phyloP scores from a whole-genome alignment of 2,113 vertebrate genomes.

The Odontophorus gujanensis region DNA sequence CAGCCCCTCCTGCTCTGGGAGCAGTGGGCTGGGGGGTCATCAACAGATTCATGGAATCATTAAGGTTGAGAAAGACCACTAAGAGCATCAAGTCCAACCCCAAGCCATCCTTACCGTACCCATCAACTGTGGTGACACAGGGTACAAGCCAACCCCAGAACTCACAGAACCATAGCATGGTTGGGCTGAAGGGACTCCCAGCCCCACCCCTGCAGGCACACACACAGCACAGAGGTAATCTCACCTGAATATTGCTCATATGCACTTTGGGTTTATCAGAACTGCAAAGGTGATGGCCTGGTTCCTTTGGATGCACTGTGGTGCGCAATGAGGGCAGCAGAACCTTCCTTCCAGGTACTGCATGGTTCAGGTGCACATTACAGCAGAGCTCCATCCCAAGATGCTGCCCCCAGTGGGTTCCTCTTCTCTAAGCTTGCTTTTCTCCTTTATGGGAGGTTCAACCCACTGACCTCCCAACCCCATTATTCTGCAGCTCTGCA shows the following conservation, averaged over 20 bases:
- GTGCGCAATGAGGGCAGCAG: too few species aligned
- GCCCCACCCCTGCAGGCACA: neutral
- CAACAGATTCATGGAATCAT: neutral
- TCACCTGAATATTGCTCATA: neutral
- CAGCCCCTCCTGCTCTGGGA: neutral
- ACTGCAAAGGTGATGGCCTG: neutral
- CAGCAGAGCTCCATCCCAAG: too few species aligned
- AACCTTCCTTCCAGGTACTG: too few species aligned
- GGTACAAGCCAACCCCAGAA: too few species aligned
- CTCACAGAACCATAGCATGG: too few species aligned
- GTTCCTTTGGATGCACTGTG: neutral
- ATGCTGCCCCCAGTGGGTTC: too few species aligned
- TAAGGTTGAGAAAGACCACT: neutral
- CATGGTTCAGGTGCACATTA: too few species aligned
- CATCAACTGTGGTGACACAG: too few species aligned
- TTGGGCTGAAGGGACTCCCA: too few species aligned
- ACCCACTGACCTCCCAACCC: neutral
- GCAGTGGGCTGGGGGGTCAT: rapidly evolving
- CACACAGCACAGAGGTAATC: neutral
- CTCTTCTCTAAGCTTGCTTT: neutral
- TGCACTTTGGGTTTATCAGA: neutral
- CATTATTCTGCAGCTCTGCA: neutral
- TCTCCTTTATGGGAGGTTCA: neutral
- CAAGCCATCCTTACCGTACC: too few species aligned
- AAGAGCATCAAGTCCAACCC: too few species aligned